phyloP scores from a whole-genome alignment of 2,888 invertebrate genomes.

The Matsumyia berberina region DNA sequence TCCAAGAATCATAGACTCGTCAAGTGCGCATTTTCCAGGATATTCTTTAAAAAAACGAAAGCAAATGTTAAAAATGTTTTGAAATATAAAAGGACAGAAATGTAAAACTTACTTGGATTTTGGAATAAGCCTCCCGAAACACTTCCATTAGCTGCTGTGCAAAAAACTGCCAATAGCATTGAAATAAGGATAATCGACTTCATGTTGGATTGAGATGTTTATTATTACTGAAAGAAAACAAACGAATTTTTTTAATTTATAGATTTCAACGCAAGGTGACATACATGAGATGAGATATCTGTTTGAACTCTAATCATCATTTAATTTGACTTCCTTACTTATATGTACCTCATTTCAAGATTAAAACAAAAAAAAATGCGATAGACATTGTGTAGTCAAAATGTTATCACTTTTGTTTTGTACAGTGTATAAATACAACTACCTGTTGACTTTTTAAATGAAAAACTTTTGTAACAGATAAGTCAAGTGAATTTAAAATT shows the following conservation, averaged over 20 bases:
- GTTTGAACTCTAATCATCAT: conserved; percentile 7
- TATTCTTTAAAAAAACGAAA: conserved; percentile 40
- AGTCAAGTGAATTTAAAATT: too few species aligned
- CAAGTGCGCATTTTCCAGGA: conserved; percentile 65
- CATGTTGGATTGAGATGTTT: conserved; percentile 39
- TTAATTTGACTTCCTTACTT: neutral
- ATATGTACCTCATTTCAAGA: conserved; percentile 6
- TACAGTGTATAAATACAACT: neutral
- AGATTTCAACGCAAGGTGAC: conserved; percentile 6
- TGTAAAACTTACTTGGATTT: conserved; percentile 55
- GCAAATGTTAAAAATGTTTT: neutral
- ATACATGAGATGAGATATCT: conserved; percentile 21
- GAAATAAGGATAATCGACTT: conserved; percentile 44
- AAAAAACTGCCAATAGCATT: conserved; percentile 28
- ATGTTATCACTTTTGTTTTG: conserved; percentile 5
- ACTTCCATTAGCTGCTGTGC: conserved; percentile 31
- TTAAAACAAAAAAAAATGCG: neutral
- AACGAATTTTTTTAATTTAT: conserved; percentile 16
- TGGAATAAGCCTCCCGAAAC: conserved; percentile 58
- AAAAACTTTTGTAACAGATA: too few species aligned
- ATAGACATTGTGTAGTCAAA: conserved; percentile 1
- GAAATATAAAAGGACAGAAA: neutral
- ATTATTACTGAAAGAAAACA: conserved; percentile 32
- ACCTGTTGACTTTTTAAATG: too few species aligned
- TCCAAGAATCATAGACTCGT: conserved; percentile 50